Evolutionary conservation across 2,797 vertebrate species (phyloP), one percentile per base, ranked within the genome.

Genomic region (Malurus splendens): DNA sequence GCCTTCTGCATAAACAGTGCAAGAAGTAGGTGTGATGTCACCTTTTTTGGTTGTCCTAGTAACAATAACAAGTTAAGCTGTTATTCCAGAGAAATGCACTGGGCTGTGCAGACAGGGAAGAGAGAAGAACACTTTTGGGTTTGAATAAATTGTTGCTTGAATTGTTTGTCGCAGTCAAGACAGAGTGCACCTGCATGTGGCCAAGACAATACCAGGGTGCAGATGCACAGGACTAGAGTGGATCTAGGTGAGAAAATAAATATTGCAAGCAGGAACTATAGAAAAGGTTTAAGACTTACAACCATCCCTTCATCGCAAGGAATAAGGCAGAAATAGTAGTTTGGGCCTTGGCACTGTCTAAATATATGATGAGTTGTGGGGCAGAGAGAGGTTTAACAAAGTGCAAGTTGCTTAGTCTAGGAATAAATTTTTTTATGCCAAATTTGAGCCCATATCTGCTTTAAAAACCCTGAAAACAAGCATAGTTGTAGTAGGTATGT

Each of bases 1-100:
- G 64, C 44, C 47, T 66, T 54, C 76, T 87, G n/a, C 51, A 36
- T 42, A 39, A 19, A 27, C 23, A 50, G 51, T 14, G 14, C 59
- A 74, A 85, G 65, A 80, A 51, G 52, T 30, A 92, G 62, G 55
- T 90, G 87, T 83, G 79, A 92, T 89, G 55, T 85, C 89, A 87
- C 85, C 60, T 84, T 88, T 77, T 77, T 19, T 75, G 60, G 87
- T 92, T 94, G 90, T 93, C 89, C 59, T 83, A 81, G 93, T 80
- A 91, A 93, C 82, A 85, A 74, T 80, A 91, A 93, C 82, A 85
- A 74, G 70, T 91, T 74, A 83, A 62, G 62, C 84, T 85, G 62
- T 85, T 86, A 61, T 47, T 91, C 36, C 51, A 18, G 61, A 55
- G 36, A 80, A 51, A 4, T 28, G 38, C 57, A 55, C 39, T 30